Evolutionary conservation across 1,140 invertebrate species (phyloP), one percentile per base, ranked within the genome.

Genomic region (Drosophila ambigua): DNA sequence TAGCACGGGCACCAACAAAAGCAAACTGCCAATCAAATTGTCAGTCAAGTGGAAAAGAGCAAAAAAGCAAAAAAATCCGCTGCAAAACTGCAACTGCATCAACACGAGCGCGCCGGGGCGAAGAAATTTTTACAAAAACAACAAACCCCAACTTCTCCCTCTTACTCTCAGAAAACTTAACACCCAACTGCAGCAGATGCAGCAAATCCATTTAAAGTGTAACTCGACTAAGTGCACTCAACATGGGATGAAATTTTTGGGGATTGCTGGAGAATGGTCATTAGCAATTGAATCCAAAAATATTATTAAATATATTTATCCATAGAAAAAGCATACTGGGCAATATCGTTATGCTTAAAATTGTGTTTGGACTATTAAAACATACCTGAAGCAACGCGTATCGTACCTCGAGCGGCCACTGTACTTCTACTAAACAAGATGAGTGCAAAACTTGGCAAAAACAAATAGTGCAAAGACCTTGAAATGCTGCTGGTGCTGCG

Each of bases 31-130:
- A 87, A 87, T 87, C 83, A 87, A 87, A 87, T 79, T 87, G 83
- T 87, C 83, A 87, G 83, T 87, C 83, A 87, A 82, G 83, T 87
- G 83, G 83, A 87, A 87, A 87, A 88, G 83, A 87, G 82, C 77
- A 85, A 85, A 85, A 85, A 64, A 85, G 74, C 81, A 78, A 66
- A 9, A 35, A 4, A 35, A 11, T 11, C 31, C 9, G 31, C 31
- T 87, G 83, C 83, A 87, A 88, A 87, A 83, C 78, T 81, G 82
- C 77, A 85, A 85, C 85, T 87, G 87, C 68, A 85, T 69, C 81
- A 78, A 66, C 73, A 83, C 63, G 67, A 72, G 77, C 63, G 66
- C 50, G 50, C 67, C 66, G 62, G 31, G 31, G 72, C 71, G 49
- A 87, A 88, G 83, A 87, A 87, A 87, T 87, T 87, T 87, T 76